Evolutionary conservation across 2,888 invertebrate species (phyloP).

Genomic region (Drosophila gaucha): DNA sequence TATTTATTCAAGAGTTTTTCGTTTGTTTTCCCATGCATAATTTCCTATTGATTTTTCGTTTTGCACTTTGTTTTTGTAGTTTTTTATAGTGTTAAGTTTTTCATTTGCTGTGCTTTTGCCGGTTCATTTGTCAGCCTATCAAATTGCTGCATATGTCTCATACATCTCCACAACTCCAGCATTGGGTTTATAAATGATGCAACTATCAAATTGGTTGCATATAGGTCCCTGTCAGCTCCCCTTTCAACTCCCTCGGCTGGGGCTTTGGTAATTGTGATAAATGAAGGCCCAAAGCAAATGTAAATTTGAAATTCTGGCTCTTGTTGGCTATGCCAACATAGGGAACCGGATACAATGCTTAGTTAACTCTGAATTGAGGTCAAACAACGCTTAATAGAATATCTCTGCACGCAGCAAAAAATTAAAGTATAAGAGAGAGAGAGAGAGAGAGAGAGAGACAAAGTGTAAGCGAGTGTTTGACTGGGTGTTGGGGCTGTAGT

Average conservation of each 20-base stretch:
- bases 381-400: slow-evolving; percentile 50
- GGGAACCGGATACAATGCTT: slow-evolving; percentile 29
- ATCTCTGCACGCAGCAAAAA: slow-evolving; percentile 3
- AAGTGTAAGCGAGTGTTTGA: background rate
- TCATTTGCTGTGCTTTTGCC: slow-evolving; percentile 11
- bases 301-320: slow-evolving; percentile 30
- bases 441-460: background rate
- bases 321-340: background rate
- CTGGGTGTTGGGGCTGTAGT: background rate
- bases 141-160: background rate
- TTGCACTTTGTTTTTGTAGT: background rate
- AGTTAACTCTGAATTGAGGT: slow-evolving; percentile 41
- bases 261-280: slow-evolving; percentile 25
- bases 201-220: slow-evolving; percentile 4
- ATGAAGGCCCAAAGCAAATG: slow-evolving; percentile 16
- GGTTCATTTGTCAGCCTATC: slow-evolving; percentile 7
- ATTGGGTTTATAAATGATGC: slow-evolving; percentile 30
- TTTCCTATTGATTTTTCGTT: slow-evolving; percentile 40
- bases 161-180: background rate
- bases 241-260: slow-evolving; percentile 1
- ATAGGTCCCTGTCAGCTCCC: background rate
- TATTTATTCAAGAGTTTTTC: background rate
- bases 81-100: slow-evolving; percentile 16
- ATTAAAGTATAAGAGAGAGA: background rate
- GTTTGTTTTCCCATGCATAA: background rate